A percentile compares a stretch with the other conserved stretches of the same genome.
Evolutionary conservation across 2,113 vertebrate species (phyloP).

Genomic region (Oriolus oriolus): DNA sequence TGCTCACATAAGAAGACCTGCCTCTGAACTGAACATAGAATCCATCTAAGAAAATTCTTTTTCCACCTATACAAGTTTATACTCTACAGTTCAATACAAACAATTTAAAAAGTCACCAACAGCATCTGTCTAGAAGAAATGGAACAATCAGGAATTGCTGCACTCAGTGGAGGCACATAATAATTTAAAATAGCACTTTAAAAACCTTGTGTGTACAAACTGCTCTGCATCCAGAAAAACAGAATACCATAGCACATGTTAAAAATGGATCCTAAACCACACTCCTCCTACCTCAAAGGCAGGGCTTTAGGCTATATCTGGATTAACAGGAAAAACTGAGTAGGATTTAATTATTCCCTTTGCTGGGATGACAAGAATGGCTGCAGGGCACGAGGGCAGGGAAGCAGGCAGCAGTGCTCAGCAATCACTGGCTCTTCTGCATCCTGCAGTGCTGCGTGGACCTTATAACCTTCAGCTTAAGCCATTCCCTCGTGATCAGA

Average conservation of each 20-base stretch:
- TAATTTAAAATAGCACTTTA: background rate
- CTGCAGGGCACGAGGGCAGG: background rate
- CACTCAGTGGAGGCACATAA: background rate
- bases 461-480: background rate
- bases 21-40: background rate
- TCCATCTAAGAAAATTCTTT: background rate
- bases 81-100: background rate
- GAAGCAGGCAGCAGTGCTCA: background rate
- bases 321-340: background rate
- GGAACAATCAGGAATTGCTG: background rate
- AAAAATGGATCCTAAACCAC: background rate
- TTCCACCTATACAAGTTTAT: background rate
- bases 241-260: background rate
- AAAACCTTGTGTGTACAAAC: background rate
- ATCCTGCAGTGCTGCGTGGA: background rate
- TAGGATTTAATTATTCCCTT: constrained; percentile 10
- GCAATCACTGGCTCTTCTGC: background rate
- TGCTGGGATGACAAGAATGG: background rate
- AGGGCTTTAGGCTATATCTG: background rate
- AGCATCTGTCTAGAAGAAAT: background rate
- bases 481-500: background rate
- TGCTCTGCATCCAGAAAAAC: background rate
- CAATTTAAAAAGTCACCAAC: background rate
- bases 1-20: background rate
- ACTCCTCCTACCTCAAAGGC: background rate